Base-by-base conservation (phyloP, 2,797 vertebrate species). In the Pipistrellus kuhlii region DNA sequence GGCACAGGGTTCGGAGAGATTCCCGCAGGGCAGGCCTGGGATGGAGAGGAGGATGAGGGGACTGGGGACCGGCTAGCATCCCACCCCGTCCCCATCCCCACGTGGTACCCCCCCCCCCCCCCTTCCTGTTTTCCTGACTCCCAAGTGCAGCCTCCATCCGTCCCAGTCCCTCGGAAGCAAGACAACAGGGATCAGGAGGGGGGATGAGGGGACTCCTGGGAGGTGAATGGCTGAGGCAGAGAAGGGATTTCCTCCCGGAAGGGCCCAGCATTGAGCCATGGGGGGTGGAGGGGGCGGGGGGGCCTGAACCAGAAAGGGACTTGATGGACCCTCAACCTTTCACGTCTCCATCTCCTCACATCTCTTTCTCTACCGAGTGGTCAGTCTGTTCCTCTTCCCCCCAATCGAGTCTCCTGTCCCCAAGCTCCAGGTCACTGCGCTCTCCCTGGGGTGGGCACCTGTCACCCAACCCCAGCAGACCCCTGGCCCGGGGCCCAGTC, bases 201-300 rank as follows among this genome's bases (percentile, higher is more conserved):
- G 81, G 76, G 17, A 25, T 15, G 11, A 27, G 55, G 66, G 92
- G 64, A 59, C 75, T 93, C 92, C 88, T 23, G 62, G 96, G 95
- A 93, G 84, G 89, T 80, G 95, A 96, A 93, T 89, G 95, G 92
- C 69, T 90, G 91, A 80, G 85, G 27, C 78, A 6, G 41, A 11
- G 85, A 95, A 96, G 94, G 96, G 97, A 97, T 96, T 96, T 97
- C 97, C 97, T 97, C 93, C 82, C 27, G 94, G 97, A 97, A 97
- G 93, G 89, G 91, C 91, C 88, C 64, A 85, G 93, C 73, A 44
- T 10, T 53, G 83, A 96, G 95, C 88, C 76, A 32, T 46, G 71
- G 9, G 0, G 66, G 5, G 17, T 46, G 71, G 9, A 0, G 17
- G 87, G 71, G 90, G 76, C 51, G 84, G 38, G 90, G 59, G 83